A percentile compares a stretch with the other conserved stretches of the same genome.
Conservation (phyloP, 1,140 invertebrate species). For the Gonioctena quinquepunctata region DNA sequence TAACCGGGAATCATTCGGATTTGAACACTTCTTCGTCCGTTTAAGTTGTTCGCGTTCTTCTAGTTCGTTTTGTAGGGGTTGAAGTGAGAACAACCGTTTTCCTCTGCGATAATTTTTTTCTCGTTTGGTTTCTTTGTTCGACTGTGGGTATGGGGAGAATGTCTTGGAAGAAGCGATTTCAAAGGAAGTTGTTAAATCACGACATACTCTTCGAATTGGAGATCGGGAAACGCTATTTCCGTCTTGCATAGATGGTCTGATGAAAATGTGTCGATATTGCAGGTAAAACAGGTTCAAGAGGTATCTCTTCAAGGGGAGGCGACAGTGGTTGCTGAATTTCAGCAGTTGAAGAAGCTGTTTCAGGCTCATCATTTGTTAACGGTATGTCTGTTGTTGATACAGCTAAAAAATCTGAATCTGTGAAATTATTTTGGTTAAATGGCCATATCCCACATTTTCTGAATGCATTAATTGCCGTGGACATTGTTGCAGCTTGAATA, state of each 20-base stretch:
- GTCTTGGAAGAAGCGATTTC: slow-evolving; percentile 19
- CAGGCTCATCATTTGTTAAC: neutral
- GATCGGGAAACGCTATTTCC: neutral
- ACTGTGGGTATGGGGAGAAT: neutral
- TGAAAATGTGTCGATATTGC: neutral
- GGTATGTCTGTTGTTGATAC: slow-evolving; percentile 41
- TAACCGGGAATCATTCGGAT: too few relatives aligned
- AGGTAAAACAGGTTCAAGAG: neutral
- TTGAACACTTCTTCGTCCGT: too few relatives aligned
- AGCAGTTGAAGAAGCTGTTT: neutral
- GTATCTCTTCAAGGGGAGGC: neutral
- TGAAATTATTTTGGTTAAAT: slow-evolving; percentile 49
- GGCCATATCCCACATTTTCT: slow-evolving; percentile 53
- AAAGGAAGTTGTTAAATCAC: slow-evolving; percentile 29
- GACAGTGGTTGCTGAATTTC: neutral
- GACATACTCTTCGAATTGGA: slow-evolving; percentile 22
- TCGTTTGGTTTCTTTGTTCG: slow-evolving; percentile 4
- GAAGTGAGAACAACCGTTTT: neutral
- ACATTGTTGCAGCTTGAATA: slow-evolving; percentile 49
- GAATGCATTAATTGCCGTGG: slow-evolving; percentile 53
- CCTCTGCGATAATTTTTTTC: neutral
- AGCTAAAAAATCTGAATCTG: slow-evolving; percentile 48
- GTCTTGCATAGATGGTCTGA: neutral
- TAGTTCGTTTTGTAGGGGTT: too few relatives aligned
- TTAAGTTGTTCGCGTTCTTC: too few relatives aligned